A percentile compares a stretch with the other conserved stretches of the same genome.
These are phyloP conservation scores for Tipula helvola DNA, from an alignment of 2,888 invertebrate genomes.

Conservation along the genomic window DNA sequence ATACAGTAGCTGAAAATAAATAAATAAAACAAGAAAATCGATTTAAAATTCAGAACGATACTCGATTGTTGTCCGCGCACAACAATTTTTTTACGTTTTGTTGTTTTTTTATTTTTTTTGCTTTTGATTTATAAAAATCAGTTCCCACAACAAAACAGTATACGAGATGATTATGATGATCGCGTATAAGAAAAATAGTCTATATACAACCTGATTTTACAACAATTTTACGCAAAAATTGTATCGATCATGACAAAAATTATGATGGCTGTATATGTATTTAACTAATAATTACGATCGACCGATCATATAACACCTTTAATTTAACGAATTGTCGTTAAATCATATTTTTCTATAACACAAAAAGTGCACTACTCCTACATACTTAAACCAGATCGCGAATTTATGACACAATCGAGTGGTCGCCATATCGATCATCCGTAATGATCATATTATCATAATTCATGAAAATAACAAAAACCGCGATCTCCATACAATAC, in stretches of 20 bases:
- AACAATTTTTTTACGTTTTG: neutral
- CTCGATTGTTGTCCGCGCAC: constrained; percentile 9
- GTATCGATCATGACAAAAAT: neutral
- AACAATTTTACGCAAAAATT: constrained; percentile 8
- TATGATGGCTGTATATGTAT: neutral
- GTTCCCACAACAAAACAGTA: constrained; percentile 9
- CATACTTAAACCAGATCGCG: neutral
- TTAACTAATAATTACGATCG: neutral
- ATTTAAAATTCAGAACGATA: constrained; percentile 11
- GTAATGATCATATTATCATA: constrained; percentile 4
- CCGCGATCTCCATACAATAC: neutral
- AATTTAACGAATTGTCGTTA: neutral
- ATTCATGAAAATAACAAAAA: neutral
- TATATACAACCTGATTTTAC: neutral
- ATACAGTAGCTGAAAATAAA: neutral
- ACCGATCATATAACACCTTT: neutral
- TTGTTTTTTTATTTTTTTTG: neutral
- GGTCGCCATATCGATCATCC: neutral
- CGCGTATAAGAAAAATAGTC: neutral
- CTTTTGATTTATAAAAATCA: neutral
- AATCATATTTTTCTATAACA: neutral
- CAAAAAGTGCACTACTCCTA: neutral
- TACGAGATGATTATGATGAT: constrained; percentile 9
- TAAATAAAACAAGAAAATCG: constrained; percentile 7
- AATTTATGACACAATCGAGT: neutral